Conservation (phyloP, 1,140 invertebrate species). For the Ganaspis sp. region DNA sequence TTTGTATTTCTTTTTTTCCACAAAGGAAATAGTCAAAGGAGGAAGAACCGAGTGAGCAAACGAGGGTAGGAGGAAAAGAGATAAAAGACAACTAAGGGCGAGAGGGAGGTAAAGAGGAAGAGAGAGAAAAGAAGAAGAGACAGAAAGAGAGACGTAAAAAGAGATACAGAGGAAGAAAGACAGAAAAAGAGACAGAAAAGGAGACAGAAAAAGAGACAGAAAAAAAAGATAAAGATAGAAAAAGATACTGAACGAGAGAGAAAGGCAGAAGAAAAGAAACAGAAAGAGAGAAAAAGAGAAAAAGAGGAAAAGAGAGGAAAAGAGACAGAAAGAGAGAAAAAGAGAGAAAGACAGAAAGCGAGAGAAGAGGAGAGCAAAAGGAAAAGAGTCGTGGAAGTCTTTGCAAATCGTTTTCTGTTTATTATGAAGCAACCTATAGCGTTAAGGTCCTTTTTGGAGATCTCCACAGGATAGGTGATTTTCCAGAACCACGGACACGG, state of each 20-base stretch:
- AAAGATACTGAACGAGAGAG: neutral
- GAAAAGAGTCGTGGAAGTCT: constrained; percentile 15
- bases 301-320: neutral
- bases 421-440: neutral
- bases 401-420: constrained; percentile 8
- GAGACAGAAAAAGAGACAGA: neutral
- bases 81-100: too few relatives aligned
- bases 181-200: neutral
- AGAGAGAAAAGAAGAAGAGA: too few relatives aligned
- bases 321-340: neutral
- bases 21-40: neutral
- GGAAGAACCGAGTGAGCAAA: too few relatives aligned
- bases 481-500: constrained; percentile 16
- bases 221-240: neutral
- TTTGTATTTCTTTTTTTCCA: neutral
- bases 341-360: neutral
- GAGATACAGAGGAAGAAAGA: neutral
- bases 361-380: neutral
- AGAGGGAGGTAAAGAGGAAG: too few relatives aligned
- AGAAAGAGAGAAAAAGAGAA: neutral
- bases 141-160: neutral
- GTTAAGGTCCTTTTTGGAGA: constrained; percentile 1
- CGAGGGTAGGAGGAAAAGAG: neutral
- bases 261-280: neutral
- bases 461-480: constrained; percentile 8